Conservation (phyloP, 2,797 vertebrate species). For the Xiphorhynchus erythropygius region DNA sequence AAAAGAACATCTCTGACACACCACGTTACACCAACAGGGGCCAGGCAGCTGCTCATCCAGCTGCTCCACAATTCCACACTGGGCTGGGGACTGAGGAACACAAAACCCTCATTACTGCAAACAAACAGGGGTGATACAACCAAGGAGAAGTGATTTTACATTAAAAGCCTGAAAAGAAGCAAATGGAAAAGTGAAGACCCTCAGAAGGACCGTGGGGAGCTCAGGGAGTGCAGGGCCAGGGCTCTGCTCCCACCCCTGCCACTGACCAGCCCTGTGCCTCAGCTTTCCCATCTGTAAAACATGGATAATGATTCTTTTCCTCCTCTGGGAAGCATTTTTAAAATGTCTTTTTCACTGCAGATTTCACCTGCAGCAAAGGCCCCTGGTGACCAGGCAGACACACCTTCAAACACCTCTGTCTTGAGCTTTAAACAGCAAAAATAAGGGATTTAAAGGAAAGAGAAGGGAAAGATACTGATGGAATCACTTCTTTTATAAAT, state of each 20-base stretch:
- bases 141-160: neutral
- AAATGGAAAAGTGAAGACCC: neutral
- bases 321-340: neutral
- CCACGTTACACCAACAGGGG: neutral
- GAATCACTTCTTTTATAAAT: neutral
- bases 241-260: neutral
- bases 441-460: neutral
- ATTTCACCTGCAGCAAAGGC: neutral
- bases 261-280: neutral
- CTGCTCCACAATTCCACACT: neutral
- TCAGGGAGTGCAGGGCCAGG: neutral
- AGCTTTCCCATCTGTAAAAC: neutral
- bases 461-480: neutral
- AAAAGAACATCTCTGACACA: neutral
- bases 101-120: neutral
- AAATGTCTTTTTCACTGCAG: neutral
- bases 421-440: neutral
- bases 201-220: neutral
- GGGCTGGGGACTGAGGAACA: neutral
- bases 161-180: neutral
- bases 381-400: neutral
- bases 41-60: neutral
- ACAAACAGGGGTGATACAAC: neutral
- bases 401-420: rapidly evolving
- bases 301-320: neutral